Base-by-base conservation (phyloP, 2,113 vertebrate genomes). In the Phalacrocorax brasilianus region DNA sequence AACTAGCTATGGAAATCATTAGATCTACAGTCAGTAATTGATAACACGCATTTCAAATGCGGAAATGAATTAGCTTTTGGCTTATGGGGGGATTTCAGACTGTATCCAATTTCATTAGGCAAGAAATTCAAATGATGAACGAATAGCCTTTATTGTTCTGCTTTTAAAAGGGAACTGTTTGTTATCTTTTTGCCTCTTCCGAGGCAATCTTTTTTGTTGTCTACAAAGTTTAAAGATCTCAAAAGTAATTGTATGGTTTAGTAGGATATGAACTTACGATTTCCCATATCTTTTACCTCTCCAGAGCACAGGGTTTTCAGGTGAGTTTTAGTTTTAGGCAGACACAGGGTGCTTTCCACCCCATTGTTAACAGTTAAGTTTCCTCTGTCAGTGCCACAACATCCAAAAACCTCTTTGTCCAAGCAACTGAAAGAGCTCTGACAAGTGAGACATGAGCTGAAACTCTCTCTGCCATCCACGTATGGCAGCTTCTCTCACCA, bases 21-120 rank as follows among this genome's bases (percentile, higher is more conserved):
- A 92, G 49, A 93, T 96, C 96, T 96, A 45, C 86, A 91, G 92
- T 65, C 94, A 50, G 76, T 95, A 97, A 96, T 97, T 97, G 95
- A 94, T 97, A 95, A 91, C 94, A 95, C 1, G 62, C 97, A 58
- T 95, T 91, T 95, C 88, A 95, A 70, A 97, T 8, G 58, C n/a
- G 73, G 80, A 93, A 96, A 97, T 93, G 89, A 95, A 97, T 97
- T 96, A 96, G 65, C 91, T 94, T 77, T 94, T 86, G 65, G 95
- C 65, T 17, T 78, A 12, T 75, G 84, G 89, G 52, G n/a, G 72
- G 62, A 75, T 73, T 71, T 88, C 79, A 89, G 74, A 26, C 92
- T 97, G 86, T 87, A 95, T 96, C 94, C 61, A 91, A 91, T 97
- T 95, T 96, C 95, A 92, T 97, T 92, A 97, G 91, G 79, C 53